A percentile compares a stretch with the other conserved stretches of the same genome.
phyloP scores from a whole-genome alignment of 2,113 vertebrate species.

The Pterocles gutturalis region DNA sequence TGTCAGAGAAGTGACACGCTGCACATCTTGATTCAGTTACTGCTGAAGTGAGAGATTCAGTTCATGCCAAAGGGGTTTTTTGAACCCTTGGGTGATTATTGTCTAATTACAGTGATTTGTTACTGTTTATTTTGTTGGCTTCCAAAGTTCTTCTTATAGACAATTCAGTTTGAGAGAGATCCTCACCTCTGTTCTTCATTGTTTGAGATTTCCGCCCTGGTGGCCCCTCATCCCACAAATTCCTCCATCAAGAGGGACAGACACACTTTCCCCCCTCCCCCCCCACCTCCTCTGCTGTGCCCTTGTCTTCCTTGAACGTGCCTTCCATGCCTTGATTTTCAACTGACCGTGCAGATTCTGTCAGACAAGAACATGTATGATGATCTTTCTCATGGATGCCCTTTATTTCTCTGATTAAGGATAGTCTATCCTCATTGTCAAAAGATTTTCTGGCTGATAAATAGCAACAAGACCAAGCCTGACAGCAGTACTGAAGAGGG shows the following conservation, averaged over 20 bases:
- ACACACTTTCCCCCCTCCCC: background rate
- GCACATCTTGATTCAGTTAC: accelerated
- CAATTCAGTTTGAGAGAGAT: background rate
- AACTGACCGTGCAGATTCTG: background rate
- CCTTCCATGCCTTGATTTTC: background rate
- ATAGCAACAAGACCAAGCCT: background rate
- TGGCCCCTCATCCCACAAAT: accelerated
- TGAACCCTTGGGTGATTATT: background rate
- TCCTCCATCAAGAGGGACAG: background rate
- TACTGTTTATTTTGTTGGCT: background rate
- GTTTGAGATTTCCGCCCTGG: background rate
- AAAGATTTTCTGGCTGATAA: background rate
- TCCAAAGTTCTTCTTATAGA: background rate
- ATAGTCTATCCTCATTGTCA: background rate
- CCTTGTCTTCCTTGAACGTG: background rate
- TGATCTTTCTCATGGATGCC: background rate
- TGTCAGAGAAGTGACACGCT: background rate
- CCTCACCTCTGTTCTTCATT: background rate
- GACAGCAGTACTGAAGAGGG: background rate
- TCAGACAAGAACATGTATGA: background rate
- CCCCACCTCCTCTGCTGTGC: background rate
- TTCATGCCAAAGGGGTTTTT: background rate
- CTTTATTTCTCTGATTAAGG: background rate
- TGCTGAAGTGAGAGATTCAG: background rate
- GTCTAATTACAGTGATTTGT: background rate